Evolutionary conservation across 2,797 vertebrate genomes (phyloP), one percentile per base, ranked within the genome.

Genomic region (Bradypus variegatus): DNA sequence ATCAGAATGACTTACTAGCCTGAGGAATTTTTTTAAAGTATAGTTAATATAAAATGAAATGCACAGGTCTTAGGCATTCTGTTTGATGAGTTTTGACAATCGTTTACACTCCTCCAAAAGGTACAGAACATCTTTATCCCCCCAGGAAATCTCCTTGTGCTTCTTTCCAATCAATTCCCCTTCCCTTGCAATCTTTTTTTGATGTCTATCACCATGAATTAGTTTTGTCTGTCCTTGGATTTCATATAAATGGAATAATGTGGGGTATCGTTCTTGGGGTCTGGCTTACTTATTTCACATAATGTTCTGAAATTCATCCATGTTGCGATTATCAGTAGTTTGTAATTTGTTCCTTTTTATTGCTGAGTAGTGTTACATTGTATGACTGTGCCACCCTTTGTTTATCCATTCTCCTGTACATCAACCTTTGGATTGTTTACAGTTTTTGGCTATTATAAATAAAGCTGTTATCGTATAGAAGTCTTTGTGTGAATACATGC

Each of bases 1-100:
- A 23, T 70, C 48, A 13, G 77, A 93, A 67, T 92, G 85, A 89
- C 67, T 94, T 67, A 65, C 78, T 79, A 86, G 38, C 50, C 29
- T 77, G 86, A 70, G 67, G 81, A n/a, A 29, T 60, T 76, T 36
- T 76, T 53, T 84, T 75, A 70, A 87, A 83, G 67, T 81, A 2
- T 79, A 50, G 67, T 92, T 79, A 80, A 75, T 87, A 67, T 67
- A 33, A 13, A 75, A 8, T 53, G 67, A n/a, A 36, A 48, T 10
- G n/a, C 41, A 21, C 36, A 75, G 70, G n/a, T 86, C 91, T 91
- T 53, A 23, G 69, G 48, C 14, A 12, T 50, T 87, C 8, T 27
- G n/a, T 72, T 48, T 69, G 81, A 25, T 82, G 50, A 33, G 8
- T 82, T 88, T 62, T 64, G 69, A 69, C 72, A 60, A 18, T n/a